A percentile compares a stretch with the other conserved stretches of the same genome.
Conservation (phyloP, 1,140 invertebrate species). For the Myzus persicae region DNA sequence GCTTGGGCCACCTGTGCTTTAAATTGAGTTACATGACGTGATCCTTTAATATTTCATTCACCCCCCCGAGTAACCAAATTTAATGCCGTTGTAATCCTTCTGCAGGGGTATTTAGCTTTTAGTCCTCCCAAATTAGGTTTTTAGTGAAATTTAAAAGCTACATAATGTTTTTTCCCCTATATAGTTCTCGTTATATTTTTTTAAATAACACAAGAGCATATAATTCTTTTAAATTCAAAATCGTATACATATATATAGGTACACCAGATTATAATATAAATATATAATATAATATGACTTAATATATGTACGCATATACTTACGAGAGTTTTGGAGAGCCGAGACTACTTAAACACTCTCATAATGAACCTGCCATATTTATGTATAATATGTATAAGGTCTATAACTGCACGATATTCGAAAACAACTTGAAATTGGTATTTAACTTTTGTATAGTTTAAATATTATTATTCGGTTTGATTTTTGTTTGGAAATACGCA, state of each 20-base stretch:
- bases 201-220: background rate
- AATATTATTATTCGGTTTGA: constrained; percentile 6
- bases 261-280: background rate
- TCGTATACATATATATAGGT: background rate
- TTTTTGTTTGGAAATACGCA: constrained; percentile 16
- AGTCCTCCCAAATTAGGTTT: constrained; percentile 25
- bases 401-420: background rate
- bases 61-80: constrained; percentile 13
- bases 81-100: constrained; percentile 44
- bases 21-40: constrained; percentile 43
- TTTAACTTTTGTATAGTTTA: background rate
- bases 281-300: background rate
- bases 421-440: background rate
- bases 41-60: constrained; percentile 46
- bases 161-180: background rate
- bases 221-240: background rate
- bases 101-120: background rate
- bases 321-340: background rate
- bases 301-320: background rate
- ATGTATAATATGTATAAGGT: no score
- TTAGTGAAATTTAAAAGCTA: constrained; percentile 47
- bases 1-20: constrained; percentile 38
- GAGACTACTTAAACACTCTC: background rate
- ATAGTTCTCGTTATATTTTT: background rate
- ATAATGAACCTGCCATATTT: no score